Percentiles rank a stretch among this genome's conserved stretches.
These are phyloP conservation scores for Scolopax bukidnonensis DNA, from an alignment of 2,797 vertebrate species.

Conservation along the genomic window DNA sequence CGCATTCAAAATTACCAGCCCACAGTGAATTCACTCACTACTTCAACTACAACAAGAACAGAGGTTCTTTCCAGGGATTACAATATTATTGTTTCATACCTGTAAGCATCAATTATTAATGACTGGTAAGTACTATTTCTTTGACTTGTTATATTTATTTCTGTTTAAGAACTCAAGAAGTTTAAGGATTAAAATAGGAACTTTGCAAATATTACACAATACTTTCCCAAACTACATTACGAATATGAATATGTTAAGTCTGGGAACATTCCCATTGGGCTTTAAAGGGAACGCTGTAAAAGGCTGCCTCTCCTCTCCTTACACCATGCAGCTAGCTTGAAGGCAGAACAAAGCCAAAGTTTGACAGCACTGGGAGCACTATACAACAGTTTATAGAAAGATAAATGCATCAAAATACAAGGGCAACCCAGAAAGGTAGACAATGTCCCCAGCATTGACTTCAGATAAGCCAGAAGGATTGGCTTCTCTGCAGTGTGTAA, in stretches of 20 bases:
- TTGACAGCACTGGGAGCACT: neutral
- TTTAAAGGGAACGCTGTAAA: neutral
- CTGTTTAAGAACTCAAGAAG: neutral
- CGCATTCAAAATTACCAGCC: neutral
- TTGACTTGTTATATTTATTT: neutral
- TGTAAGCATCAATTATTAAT: neutral
- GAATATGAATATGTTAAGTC: neutral
- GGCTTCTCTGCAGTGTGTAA: neutral
- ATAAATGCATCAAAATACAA: neutral
- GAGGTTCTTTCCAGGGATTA: neutral
- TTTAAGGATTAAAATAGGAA: neutral
- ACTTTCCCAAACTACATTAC: neutral
- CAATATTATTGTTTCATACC: neutral
- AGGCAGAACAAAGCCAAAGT: neutral
- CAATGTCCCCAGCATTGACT: neutral
- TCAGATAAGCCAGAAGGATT: neutral
- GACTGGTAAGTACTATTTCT: neutral
- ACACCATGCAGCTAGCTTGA: neutral
- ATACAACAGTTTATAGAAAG: neutral
- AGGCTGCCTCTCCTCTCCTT: neutral
- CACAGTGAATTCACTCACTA: neutral
- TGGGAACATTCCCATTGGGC: neutral
- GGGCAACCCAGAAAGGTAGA: neutral
- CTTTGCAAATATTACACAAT: neutral
- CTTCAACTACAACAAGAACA: neutral